These are phyloP conservation scores for Apocheima hispidaria DNA, from an alignment of 2,888 invertebrate genomes.

Conservation along the genomic window DNA sequence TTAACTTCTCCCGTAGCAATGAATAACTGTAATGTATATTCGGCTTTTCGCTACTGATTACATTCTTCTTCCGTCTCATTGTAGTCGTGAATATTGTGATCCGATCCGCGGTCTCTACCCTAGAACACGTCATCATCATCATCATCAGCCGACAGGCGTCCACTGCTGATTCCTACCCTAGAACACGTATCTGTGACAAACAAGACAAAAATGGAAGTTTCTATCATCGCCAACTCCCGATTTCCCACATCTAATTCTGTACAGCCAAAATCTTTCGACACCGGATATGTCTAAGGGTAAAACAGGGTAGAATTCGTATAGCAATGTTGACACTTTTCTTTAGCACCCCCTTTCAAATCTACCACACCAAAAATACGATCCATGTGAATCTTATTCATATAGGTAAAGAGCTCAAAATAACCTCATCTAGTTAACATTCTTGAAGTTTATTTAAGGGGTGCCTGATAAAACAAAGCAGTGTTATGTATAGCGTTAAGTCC, in stretches of 20 bases:
- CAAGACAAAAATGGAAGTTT: conserved; percentile 31
- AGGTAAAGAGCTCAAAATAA: conserved; percentile 14
- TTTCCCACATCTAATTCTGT: conserved; percentile 38
- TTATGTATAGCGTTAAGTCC: conserved; percentile 38
- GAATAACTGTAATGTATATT: too few relatives aligned
- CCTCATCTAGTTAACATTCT: conserved; percentile 7
- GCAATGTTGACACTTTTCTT: conserved; percentile 72
- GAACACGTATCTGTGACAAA: too few relatives aligned
- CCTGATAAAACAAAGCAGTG: conserved; percentile 61
- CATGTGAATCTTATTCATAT: conserved; percentile 31
- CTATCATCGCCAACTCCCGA: conserved; percentile 43
- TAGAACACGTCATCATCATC: too few relatives aligned
- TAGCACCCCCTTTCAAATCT: conserved; percentile 61
- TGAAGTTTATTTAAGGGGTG: conserved; percentile 51
- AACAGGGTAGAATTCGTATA: conserved; percentile 57
- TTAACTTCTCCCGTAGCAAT: too few relatives aligned
- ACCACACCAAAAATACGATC: conserved; percentile 29
- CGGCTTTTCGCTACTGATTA: too few relatives aligned
- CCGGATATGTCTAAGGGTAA: conserved; percentile 65
- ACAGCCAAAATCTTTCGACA: conserved; percentile 63
- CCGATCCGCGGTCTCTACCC: too few relatives aligned
- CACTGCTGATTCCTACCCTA: too few relatives aligned
- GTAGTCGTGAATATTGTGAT: too few relatives aligned
- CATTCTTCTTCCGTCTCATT: too few relatives aligned
- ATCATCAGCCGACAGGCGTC: too few relatives aligned